Evolutionary conservation across 2,888 invertebrate species (phyloP).

Genomic region (Drosophila anceps): DNA sequence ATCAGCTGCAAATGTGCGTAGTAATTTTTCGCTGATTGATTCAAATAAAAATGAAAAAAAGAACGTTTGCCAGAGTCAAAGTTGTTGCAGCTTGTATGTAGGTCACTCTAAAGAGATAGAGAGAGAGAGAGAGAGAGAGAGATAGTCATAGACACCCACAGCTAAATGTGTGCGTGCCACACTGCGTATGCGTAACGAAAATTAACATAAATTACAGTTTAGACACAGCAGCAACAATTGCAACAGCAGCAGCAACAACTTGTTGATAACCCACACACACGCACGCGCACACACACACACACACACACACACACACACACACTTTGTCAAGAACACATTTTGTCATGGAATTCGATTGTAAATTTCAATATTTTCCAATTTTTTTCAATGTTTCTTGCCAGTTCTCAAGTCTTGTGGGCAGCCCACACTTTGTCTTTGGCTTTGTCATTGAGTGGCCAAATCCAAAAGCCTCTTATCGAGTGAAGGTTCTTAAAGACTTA

Average conservation of each 20-base stretch:
- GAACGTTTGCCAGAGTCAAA: conserved; percentile 45
- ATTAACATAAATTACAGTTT: conserved; percentile 73
- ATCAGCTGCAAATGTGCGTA: conserved; percentile 77
- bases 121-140: conserved; percentile 22
- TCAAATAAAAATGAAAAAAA: conserved; percentile 52
- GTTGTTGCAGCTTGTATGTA: conserved; percentile 56
- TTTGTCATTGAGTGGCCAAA: conserved; percentile 62
- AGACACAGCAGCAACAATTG: conserved; percentile 42
- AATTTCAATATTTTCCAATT: conserved; percentile 2
- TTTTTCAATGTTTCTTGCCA: conserved; percentile 11
- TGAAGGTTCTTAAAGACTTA: conserved; percentile 62
- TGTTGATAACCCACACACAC: conserved; percentile 63
- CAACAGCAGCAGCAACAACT: conserved; percentile 14
- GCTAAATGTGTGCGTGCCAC: conserved; percentile 54
- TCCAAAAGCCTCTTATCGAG: conserved; percentile 54
- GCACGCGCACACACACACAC: conserved; percentile 49
- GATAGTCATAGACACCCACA: conserved; percentile 62
- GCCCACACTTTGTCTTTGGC: conserved; percentile 66
- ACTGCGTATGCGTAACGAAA: conserved; percentile 78
- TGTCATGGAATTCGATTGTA: conserved; percentile 39
- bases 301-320: conserved; percentile 54
- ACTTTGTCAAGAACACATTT: conserved; percentile 63
- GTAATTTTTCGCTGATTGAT: conserved; percentile 76
- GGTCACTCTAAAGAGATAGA: conserved; percentile 67
- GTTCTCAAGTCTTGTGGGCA: conserved; percentile 33